Percentiles rank a stretch among this genome's conserved stretches.
Evolutionary conservation across 2,888 invertebrate species (phyloP).

Genomic region (Arge pagana): DNA sequence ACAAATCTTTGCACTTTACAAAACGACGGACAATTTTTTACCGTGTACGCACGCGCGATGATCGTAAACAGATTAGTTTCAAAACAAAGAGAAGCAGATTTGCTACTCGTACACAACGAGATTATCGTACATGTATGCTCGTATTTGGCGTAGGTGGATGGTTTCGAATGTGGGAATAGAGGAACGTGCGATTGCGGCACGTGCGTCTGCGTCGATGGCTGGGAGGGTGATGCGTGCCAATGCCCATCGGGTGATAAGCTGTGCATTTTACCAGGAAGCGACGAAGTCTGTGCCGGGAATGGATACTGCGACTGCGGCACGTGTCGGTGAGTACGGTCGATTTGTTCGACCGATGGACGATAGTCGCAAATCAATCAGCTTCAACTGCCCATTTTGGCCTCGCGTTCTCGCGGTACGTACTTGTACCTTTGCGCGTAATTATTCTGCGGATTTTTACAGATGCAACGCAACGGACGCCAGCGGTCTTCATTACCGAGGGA

Average conservation of each 20-base stretch:
- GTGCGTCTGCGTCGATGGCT: constrained; percentile 40
- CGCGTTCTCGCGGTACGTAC: no score
- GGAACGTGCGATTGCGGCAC: constrained; percentile 43
- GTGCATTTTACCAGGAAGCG: constrained; percentile 44
- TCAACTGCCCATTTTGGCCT: no score
- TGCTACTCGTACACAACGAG: no score
- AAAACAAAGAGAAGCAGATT: no score
- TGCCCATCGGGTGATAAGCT: constrained; percentile 37
- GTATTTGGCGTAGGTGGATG: constrained; percentile 34
- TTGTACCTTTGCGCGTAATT: background rate
- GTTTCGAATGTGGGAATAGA: constrained; percentile 41
- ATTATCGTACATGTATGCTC: no score
- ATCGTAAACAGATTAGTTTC: no score
- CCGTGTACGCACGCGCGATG: no score
- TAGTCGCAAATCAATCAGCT: no score
- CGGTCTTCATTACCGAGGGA: constrained; percentile 40
- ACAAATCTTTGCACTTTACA: no score
- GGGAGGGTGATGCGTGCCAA: constrained; percentile 42
- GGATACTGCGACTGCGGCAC: constrained; percentile 46
- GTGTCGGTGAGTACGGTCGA: constrained; percentile 33
- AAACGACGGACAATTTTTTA: no score
- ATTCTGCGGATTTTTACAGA: constrained; percentile 22
- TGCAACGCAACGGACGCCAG: constrained; percentile 40
- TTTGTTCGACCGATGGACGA: background rate
- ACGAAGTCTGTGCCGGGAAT: constrained; percentile 40